Evolutionary conservation across 2,888 invertebrate genomes (phyloP).

Genomic region (Drosophila kanekoi): DNA sequence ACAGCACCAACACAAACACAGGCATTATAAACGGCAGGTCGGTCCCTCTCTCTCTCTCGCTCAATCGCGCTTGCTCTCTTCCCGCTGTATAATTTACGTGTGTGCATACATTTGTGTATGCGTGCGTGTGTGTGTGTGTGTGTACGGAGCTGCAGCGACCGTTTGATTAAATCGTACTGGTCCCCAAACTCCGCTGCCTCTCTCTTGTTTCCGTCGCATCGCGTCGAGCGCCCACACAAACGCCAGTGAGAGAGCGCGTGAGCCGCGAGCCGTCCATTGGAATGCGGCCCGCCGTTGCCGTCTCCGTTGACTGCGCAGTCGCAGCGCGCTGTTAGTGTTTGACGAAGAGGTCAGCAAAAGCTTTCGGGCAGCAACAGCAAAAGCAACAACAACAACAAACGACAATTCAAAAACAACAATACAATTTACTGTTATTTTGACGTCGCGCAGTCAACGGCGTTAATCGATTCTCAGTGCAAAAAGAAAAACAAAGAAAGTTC

Average conservation of each 20-base stretch:
- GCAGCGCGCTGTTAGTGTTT: conserved; percentile 69
- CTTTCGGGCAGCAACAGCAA: conserved; percentile 37
- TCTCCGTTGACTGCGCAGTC: conserved; percentile 73
- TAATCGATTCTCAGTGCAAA: conserved; percentile 48
- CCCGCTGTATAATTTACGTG: conserved; percentile 15
- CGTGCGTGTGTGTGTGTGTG: conserved; percentile 27
- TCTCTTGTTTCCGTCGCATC: conserved; percentile 9
- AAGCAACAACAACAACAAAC: conserved; percentile 41
- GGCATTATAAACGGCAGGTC: conserved; percentile 41
- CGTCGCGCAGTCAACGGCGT: conserved; percentile 26
- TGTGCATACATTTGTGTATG: conserved; percentile 11
- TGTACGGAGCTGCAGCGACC: conserved; percentile 34
- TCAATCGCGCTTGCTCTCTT: conserved; percentile 29
- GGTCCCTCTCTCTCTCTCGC: conserved; percentile 32
- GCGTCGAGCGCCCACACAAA: conserved; percentile 55
- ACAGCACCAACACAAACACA: conserved; percentile 47
- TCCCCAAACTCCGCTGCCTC: conserved; percentile 21
- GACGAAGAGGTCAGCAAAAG: conserved; percentile 72
- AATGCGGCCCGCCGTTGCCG: conserved; percentile 65
- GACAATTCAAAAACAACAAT: conserved; percentile 52
- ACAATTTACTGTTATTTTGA: conserved; percentile 59
- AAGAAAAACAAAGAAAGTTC: conserved; percentile 48
- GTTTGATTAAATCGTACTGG: conserved; percentile 75
- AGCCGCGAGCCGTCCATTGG: conserved; percentile 50
- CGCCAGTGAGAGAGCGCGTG: conserved; percentile 51